Base-by-base conservation (phyloP, 2,797 vertebrate species). In the Neosilurus mollespiculum region DNA sequence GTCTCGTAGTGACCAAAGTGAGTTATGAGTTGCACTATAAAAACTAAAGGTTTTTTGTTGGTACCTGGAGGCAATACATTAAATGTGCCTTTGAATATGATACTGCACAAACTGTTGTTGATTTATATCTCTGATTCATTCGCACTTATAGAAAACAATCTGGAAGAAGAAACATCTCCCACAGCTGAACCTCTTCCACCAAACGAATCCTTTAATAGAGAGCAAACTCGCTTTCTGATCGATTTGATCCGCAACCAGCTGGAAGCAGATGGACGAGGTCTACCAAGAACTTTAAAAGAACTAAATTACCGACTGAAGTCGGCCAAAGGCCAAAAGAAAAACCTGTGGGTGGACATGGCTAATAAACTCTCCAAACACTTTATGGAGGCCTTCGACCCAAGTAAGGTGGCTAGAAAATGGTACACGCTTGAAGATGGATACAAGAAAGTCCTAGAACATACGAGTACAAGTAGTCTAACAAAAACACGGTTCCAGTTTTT, bases 401-500 rank as follows among this genome's bases (percentile, higher is more conserved):
- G 26, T 58, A 67, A 69, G 49, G 78, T 80, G 51, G 78, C 78
- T n/a, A 80, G 78, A 69, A 67, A 80, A 80, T 80, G 78, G 78
- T 80, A 80, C 30, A 69, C 78, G 1, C 78, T 80, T 22, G 78
- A 80, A 26, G 78, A 80, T 5, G 78, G 65, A 56, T 80, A 80
- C 65, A 80, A 67, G 53, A 80, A 80, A 69, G 78, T 69, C 16
- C 1, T 67, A 37, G 78, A 80, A 58, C 53, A 80, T 37, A 69
- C 56, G 37, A 80, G 43, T 53, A 53, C 49, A 53, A 79, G 61
- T 20, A 79, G 61, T 79, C 77, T 26, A 79, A 79, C 49, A 69
- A 69, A 61, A 80, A 80, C 78, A 15, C 65, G 78, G 30, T 80
- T 80, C 30, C 78, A 80, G 78, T 69, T 80, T 69, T 80, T 80